Conservation (phyloP, 1,140 invertebrate species). For the Teleopsis dalmanni region DNA sequence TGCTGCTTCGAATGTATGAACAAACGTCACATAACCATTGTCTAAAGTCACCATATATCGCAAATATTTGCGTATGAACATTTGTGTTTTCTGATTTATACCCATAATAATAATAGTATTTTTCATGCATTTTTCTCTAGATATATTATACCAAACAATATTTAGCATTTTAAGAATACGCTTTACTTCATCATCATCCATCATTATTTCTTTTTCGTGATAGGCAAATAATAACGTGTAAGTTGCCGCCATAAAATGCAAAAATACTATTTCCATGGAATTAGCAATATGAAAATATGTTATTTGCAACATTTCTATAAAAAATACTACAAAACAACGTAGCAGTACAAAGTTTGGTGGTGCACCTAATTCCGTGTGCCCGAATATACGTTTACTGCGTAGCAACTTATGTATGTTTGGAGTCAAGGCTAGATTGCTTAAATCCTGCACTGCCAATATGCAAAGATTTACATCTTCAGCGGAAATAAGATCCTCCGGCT, state of each 20-base stretch:
- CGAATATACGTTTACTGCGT: conserved; percentile 18
- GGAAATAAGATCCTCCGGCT: conserved; percentile 34
- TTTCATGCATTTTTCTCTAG: conserved; percentile 20
- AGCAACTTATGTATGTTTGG: conserved; percentile 24
- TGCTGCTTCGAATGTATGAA: too few species aligned
- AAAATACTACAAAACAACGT: background rate
- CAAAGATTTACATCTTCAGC: conserved; percentile 25
- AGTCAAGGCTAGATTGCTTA: conserved; percentile 20
- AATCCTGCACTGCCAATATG: conserved; percentile 24
- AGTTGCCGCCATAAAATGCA: conserved; percentile 29
- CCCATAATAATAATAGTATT: conserved; percentile 31
- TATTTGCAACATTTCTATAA: conserved; percentile 11
- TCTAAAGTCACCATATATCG: too few species aligned
- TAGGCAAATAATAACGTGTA: conserved; percentile 6
- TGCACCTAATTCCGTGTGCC: background rate
- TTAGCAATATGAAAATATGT: conserved; percentile 31
- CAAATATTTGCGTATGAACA: too few species aligned
- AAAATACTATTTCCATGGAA: conserved; percentile 26
- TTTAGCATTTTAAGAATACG: conserved; percentile 6
- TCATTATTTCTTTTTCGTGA: background rate
- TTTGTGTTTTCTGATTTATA: too few species aligned
- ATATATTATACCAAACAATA: conserved; percentile 7
- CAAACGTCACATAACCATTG: too few species aligned
- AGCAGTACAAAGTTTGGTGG: background rate
- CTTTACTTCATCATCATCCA: background rate